Evolutionary conservation across 2,888 invertebrate species (phyloP), one percentile per base, ranked within the genome.

Genomic region (Brachyopa scutellaris): DNA sequence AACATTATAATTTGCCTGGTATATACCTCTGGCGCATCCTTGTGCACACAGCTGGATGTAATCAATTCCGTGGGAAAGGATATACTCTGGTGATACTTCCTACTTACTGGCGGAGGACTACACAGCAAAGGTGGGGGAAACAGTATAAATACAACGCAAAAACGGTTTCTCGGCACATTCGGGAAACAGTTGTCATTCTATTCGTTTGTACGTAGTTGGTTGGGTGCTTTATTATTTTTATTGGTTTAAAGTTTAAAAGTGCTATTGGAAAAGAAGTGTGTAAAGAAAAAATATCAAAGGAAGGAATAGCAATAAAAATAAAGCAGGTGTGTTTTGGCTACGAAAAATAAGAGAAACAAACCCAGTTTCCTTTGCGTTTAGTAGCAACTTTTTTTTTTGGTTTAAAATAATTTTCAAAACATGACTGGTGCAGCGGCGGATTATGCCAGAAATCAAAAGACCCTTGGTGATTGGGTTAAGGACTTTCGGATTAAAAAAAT

Each of bases 401-500:
- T 11, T 23, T 2, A 38, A 36, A 38, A 40, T 29, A n/a, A 42
- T 36, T 42, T 26, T 6, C n/a, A 70, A 73, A 84, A 85, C 74
- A 87, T 88, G 88, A 85, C 86, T 74, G 86, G 82, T n/a, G n/a
- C n/a, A 73, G 64, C 86, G 51, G 86, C 72, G 26, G 86, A 87
- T 26, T 85, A 84, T 49, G 49, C 66, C 31, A 84, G 84, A 36
- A 86, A 87, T 70, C 87, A 87, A 13, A 87, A 87, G 84, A 89
- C 89, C 0, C 84, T 90, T 13, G 85, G 86, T 26, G 90, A 92
- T 86, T 93, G 93, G 93, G 93, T 93, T 73, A 91, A 89, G 45
- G 90, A 91, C 88, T 91, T 93, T 74, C 92, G 92, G 84, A 86
- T 90, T 67, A 93, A 93, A 88, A 92, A 92, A 87, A 87, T 89